Conservation (phyloP, 2,888 invertebrate species). For the Neuroscelio doddi region DNA sequence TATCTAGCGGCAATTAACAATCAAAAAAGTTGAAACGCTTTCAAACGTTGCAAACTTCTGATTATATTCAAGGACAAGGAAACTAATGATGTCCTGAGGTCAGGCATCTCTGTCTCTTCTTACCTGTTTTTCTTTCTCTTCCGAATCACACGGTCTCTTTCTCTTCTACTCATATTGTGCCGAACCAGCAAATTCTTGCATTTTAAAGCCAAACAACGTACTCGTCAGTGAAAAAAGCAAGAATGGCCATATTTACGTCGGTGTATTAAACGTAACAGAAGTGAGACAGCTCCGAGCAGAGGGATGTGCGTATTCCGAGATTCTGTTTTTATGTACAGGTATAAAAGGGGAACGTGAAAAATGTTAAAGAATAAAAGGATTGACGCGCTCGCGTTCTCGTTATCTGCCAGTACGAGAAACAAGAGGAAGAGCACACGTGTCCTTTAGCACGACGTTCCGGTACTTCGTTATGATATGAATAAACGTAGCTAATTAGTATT, state of each 20-base stretch:
- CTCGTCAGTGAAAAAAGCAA: conserved; percentile 8
- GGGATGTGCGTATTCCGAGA: conserved; percentile 4
- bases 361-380: conserved; percentile 7
- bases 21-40: too few species aligned
- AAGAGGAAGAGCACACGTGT: not conserved
- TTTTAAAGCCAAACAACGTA: conserved; percentile 10
- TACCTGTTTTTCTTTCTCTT: conserved; percentile 2
- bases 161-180: not conserved
- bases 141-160: conserved; percentile 1
- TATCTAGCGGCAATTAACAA: too few species aligned
- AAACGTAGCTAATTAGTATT: conserved; percentile 3
- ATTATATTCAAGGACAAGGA: too few species aligned
- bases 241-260: conserved; percentile 11
- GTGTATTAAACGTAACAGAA: conserved; percentile 7
- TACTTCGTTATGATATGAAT: conserved; percentile 2
- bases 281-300: not conserved
- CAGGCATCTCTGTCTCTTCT: too few species aligned
- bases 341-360: conserved; percentile 10
- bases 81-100: too few species aligned
- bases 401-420: not conserved
- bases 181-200: conserved; percentile 3
- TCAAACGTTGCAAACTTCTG: too few species aligned
- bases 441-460: conserved; percentile 15
- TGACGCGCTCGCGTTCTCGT: conserved; percentile 3
- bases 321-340: not conserved